phyloP scores from a whole-genome alignment of 2,888 invertebrate species.

The Megamerina dolium region DNA sequence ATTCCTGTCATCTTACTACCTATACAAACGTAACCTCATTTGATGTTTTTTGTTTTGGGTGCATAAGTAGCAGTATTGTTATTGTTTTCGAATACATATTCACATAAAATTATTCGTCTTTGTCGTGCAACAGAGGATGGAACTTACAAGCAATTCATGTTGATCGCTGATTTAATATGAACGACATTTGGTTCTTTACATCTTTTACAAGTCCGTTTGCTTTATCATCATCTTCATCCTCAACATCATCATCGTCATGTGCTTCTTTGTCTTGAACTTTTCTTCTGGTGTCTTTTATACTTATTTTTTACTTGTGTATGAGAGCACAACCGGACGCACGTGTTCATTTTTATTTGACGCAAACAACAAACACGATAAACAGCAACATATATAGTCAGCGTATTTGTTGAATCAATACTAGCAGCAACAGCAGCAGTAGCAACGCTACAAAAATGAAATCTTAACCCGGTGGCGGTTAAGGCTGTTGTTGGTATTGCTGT shows the following conservation, averaged over 20 bases:
- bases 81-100: too few relatives aligned
- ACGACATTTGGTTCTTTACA: too few relatives aligned
- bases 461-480: conserved; percentile 13
- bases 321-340: conserved; percentile 39
- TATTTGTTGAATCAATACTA: too few relatives aligned
- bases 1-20: too few relatives aligned
- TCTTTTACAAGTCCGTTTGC: not conserved
- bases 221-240: not conserved
- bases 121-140: conserved; percentile 18
- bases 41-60: too few relatives aligned
- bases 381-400: too few relatives aligned
- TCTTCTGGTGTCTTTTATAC: conserved; percentile 2
- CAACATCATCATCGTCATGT: not conserved
- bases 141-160: conserved; percentile 13
- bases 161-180: conserved; percentile 9
- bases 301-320: conserved; percentile 9
- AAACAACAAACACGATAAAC: conserved; percentile 34
- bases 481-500: conserved; percentile 5
- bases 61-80: too few relatives aligned
- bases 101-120: too few relatives aligned
- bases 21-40: too few relatives aligned
- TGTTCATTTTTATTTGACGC: conserved; percentile 44
- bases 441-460: conserved; percentile 22
- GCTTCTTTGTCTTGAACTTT: not conserved
- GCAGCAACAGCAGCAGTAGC: conserved; percentile 10